Conservation (phyloP, 2,888 invertebrate species). For the Lycaena phlaeas region DNA sequence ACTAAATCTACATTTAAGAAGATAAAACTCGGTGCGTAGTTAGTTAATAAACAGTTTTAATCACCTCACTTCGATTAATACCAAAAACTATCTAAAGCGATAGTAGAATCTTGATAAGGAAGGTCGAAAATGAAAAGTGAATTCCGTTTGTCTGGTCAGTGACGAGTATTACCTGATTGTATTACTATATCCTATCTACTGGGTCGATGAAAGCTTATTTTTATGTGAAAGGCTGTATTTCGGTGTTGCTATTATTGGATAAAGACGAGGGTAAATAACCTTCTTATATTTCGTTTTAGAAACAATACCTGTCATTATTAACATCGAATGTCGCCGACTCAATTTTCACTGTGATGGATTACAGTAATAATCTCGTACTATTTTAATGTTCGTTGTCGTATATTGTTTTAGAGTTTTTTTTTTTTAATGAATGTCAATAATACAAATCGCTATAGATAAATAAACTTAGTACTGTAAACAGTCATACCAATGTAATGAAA, state of each 20-base stretch:
- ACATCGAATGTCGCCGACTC: background rate
- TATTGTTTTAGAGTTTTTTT: background rate
- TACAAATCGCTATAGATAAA: conserved; percentile 1
- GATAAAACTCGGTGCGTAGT: conserved; percentile 31
- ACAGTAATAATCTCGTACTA: background rate
- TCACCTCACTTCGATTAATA: background rate
- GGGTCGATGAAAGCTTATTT: background rate
- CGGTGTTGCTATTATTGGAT: background rate
- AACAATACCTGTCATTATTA: background rate
- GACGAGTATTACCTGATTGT: background rate
- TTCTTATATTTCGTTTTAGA: background rate
- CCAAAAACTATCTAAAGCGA: background rate
- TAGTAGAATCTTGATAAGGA: no score
- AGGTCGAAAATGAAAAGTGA: no score
- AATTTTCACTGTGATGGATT: conserved; percentile 1
- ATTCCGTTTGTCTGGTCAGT: no score
- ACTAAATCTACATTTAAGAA: conserved; percentile 1
- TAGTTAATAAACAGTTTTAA: conserved; percentile 28
- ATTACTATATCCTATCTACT: background rate
- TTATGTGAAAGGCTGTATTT: background rate
- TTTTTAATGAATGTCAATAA: background rate
- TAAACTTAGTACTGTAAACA: conserved; percentile 2
- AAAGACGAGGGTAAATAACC: background rate
- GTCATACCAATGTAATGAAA: conserved; percentile 17
- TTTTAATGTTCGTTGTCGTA: background rate